Base-by-base conservation (phyloP, 1,140 invertebrate genomes). In the Drosophila kanapiae region DNA sequence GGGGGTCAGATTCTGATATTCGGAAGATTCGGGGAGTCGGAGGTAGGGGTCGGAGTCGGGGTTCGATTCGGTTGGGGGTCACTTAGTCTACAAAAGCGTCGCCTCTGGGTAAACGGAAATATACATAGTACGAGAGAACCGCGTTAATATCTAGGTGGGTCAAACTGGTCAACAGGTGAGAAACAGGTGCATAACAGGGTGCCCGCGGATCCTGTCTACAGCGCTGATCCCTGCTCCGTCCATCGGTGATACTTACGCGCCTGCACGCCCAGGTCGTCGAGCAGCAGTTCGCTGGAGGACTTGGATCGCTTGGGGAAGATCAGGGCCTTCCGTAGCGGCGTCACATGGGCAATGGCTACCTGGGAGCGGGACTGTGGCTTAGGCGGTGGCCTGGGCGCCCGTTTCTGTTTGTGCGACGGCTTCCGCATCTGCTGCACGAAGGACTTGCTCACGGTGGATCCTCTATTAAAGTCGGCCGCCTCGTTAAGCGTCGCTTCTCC, bases 381-480 rank as follows among this genome's bases (percentile, higher is more conserved):
- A 4, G 82, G 80, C n/a, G 85, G 85, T 8, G 83, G 80, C 27
- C 81, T 54, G 7, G 91, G 91, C 0, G 87, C 79, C 7, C 71
- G 65, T 29, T 91, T 92, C 47, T 91, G 75, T 10, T 91, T 91
- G 48, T 80, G 80, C 51, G 86, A 81, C 16, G 82, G 74, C 16
- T 69, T 76, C 33, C 80, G 71, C 42, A 91, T 49, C 47, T 91
- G 91, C n/a, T 78, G 77, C 48, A 93, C 92, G 57, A 93, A 93
- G 27, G 92, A 93, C 56, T 93, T 91, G 49, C 92, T 93, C 2
- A 93, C 53, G 6, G 92, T 93, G 11, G 92, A 90, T 43, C 92
- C 92, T 4, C 92, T 76, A 59, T 92, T 82, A 40, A 93, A 92
- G 64, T 91, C 91, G 7, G 63, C 60, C 23, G 59, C 53, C 27